Evolutionary conservation across 2,888 invertebrate species (phyloP).

Genomic region (Sylvicola cinctus): DNA sequence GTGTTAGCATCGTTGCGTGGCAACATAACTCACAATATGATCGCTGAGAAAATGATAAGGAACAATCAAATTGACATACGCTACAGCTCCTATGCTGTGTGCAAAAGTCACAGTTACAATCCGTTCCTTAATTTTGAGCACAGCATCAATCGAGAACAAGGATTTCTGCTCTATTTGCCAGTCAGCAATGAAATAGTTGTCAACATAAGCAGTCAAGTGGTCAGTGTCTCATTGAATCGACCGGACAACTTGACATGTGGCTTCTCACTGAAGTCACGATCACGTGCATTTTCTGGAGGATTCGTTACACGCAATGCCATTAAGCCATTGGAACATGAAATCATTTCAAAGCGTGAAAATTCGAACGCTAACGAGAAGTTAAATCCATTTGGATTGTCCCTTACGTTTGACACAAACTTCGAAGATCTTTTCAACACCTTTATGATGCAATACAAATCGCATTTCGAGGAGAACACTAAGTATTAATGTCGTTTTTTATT

Average conservation of each 20-base stretch:
- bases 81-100: slow-evolving; percentile 33
- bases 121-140: slow-evolving; percentile 42
- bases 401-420: no score
- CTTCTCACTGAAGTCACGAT: slow-evolving; percentile 22
- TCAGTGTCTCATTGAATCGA: slow-evolving; percentile 20
- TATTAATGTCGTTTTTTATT: no score
- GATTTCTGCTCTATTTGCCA: slow-evolving; percentile 42
- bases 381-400: no score
- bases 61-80: slow-evolving; percentile 40
- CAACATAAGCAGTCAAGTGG: slow-evolving; percentile 16
- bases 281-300: slow-evolving; percentile 21
- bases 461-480: no score
- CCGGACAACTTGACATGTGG: slow-evolving; percentile 23
- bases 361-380: no score
- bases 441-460: no score
- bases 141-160: slow-evolving; percentile 43
- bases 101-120: slow-evolving; percentile 31
- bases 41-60: slow-evolving; percentile 32
- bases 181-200: slow-evolving; percentile 27
- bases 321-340: no score
- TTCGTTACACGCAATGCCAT: slow-evolving; percentile 14
- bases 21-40: slow-evolving; percentile 38
- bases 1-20: slow-evolving; percentile 44
- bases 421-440: no score
- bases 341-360: no score